Conservation (phyloP, 2,113 vertebrate species). For the Oryzias celebensis region DNA sequence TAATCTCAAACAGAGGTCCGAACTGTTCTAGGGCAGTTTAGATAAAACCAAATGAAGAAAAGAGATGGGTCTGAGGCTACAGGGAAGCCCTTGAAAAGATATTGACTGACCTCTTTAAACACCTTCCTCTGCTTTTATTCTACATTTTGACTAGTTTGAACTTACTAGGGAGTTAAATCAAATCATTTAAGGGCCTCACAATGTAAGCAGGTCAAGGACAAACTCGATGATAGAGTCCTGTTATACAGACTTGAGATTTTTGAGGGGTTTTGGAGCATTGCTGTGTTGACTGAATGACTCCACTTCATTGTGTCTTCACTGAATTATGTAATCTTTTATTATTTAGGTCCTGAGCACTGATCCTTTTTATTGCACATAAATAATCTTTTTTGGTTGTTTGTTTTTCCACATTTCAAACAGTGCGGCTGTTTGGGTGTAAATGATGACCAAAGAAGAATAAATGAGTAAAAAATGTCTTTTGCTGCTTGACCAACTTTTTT, state of each 20-base stretch:
- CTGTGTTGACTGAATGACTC: conserved; percentile 27
- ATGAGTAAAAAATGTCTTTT: conserved; percentile 23
- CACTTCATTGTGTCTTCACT: conserved; percentile 43
- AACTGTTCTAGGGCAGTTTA: conserved; percentile 11
- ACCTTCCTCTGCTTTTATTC: conserved; percentile 7
- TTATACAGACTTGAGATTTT: conserved; percentile 7
- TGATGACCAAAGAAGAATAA: neutral
- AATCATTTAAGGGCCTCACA: conserved; percentile 16
- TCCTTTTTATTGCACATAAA: conserved; percentile 57
- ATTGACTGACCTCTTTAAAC: conserved; percentile 7
- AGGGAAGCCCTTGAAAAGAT: conserved; percentile 7
- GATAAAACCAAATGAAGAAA: conserved; percentile 1
- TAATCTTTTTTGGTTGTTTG: conserved; percentile 30
- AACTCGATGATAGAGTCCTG: conserved; percentile 11
- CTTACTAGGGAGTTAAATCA: neutral
- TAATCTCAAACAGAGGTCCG: conserved; percentile 24
- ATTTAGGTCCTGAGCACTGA: conserved; percentile 53
- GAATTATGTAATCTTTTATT: conserved; percentile 44
- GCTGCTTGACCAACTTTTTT: conserved; percentile 63
- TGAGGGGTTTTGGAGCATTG: conserved; percentile 18
- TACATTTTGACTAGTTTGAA: conserved; percentile 1
- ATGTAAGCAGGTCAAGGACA: conserved; percentile 4
- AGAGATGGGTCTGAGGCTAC: neutral
- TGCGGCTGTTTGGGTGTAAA: conserved; percentile 8
- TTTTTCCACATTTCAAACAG: conserved; percentile 42